These are phyloP conservation scores for Acanthurus leucopareius DNA, from an alignment of 2,797 vertebrate species.

Conservation along the genomic window DNA sequence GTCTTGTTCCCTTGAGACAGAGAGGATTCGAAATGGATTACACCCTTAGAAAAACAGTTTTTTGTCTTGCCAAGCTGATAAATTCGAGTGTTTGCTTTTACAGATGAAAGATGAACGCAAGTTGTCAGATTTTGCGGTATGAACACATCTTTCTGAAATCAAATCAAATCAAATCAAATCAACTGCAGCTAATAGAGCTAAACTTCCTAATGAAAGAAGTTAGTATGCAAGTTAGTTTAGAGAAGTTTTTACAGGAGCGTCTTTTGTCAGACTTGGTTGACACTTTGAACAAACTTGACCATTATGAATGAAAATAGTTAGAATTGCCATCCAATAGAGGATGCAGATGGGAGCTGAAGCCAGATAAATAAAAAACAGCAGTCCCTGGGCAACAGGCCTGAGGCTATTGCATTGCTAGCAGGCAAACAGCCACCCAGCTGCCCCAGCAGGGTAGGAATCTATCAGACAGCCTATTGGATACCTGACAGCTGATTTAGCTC, in stretches of 20 bases:
- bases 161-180: slow-evolving; percentile 1
- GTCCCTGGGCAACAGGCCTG: slow-evolving; percentile 66
- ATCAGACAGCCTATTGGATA: slow-evolving; percentile 73
- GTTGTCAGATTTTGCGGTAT: background rate
- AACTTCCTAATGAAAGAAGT: background rate
- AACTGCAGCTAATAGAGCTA: background rate
- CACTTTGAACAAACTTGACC: slow-evolving; percentile 32
- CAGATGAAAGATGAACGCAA: background rate
- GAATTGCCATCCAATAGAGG: slow-evolving; percentile 44
- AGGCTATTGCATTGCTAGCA: slow-evolving; percentile 78
- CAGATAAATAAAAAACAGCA: slow-evolving; percentile 68
- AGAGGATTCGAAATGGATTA: slow-evolving; percentile 27
- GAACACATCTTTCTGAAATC: background rate
- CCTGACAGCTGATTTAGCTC: slow-evolving; percentile 78
- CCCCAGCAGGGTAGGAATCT: slow-evolving; percentile 66
- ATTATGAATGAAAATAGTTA: slow-evolving; percentile 43
- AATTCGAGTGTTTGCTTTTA: slow-evolving; percentile 2
- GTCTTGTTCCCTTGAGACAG: slow-evolving; percentile 27
- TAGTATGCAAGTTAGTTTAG: background rate
- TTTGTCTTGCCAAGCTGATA: slow-evolving; percentile 25
- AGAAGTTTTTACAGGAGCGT: background rate
- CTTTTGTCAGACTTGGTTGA: background rate
- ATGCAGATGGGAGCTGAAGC: slow-evolving; percentile 56
- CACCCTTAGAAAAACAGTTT: slow-evolving; percentile 1
- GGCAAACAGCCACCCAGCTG: slow-evolving; percentile 76